These are phyloP conservation scores for Acanthosepion esculentum DNA, from an alignment of 2,888 invertebrate genomes.

Conservation along the genomic window DNA sequence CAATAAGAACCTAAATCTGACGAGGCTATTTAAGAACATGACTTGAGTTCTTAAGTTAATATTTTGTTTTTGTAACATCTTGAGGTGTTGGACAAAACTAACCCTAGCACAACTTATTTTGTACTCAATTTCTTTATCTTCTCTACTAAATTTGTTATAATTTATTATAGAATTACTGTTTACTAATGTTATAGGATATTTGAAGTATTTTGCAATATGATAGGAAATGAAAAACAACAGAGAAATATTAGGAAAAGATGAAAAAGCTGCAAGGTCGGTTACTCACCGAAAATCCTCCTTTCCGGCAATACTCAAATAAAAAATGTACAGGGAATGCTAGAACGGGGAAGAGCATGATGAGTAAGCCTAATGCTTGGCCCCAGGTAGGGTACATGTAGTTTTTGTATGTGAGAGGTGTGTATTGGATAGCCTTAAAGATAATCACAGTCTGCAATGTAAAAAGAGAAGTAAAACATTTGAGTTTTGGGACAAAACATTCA, in stretches of 20 bases:
- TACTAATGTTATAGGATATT: no score
- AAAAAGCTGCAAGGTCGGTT: neutral
- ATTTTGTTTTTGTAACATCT: no score
- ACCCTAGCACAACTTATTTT: no score
- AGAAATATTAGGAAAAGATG: neutral
- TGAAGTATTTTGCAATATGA: no score
- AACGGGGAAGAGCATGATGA: constrained; percentile 54
- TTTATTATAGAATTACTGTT: no score
- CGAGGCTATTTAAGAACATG: no score
- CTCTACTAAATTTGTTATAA: no score
- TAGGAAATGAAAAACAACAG: no score
- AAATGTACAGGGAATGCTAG: constrained; percentile 56
- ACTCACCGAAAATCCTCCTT: constrained; percentile 56
- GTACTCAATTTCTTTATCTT: no score
- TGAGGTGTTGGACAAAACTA: no score
- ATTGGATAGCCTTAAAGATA: constrained; percentile 58
- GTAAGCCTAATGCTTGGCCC: constrained; percentile 55
- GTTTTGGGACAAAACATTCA: neutral
- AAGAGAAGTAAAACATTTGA: neutral
- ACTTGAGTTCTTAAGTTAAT: no score
- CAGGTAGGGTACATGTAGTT: constrained; percentile 54
- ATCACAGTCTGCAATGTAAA: constrained; percentile 55
- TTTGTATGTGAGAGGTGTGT: constrained; percentile 54
- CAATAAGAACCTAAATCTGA: no score
- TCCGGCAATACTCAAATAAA: constrained; percentile 51